Evolutionary conservation across 2,797 vertebrate genomes (phyloP).

Genomic region (Amniataba percoides): DNA sequence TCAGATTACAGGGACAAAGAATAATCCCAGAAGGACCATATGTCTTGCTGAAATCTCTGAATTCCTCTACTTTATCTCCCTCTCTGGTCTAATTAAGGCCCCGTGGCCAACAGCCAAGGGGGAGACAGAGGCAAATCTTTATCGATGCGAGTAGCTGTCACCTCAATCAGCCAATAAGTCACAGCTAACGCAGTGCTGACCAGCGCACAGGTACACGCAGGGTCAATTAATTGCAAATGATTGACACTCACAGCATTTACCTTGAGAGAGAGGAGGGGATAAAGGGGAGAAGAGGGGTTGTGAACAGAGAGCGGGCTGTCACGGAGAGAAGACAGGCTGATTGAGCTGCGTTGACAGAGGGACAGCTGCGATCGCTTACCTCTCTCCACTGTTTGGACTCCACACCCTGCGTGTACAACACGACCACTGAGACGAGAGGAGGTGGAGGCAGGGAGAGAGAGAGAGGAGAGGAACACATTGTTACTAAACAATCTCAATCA

Average conservation of each 20-base stretch:
- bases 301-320: conserved; percentile 49
- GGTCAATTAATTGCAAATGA: conserved; percentile 78
- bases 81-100: conserved; percentile 59
- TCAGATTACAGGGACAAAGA: conserved; percentile 18
- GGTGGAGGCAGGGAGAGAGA: conserved; percentile 1
- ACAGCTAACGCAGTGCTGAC: conserved; percentile 55
- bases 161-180: conserved; percentile 76
- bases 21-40: conserved; percentile 27
- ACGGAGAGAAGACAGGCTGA: conserved; percentile 47
- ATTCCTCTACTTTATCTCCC: conserved; percentile 31
- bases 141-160: conserved; percentile 73
- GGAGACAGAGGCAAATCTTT: conserved; percentile 68
- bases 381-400: conserved; percentile 96
- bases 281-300: not conserved
- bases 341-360: conserved; percentile 62
- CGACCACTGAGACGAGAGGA: conserved; percentile 87
- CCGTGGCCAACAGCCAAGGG: conserved; percentile 47
- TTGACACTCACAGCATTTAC: conserved; percentile 70
- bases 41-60: conserved; percentile 25
- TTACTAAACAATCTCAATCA: conserved; percentile 58
- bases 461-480: conserved; percentile 32
- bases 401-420: conserved; percentile 93
- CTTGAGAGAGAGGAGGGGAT: conserved; percentile 36
- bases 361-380: conserved; percentile 86
- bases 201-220: conserved; percentile 63